Conservation (phyloP, 2,888 invertebrate genomes). For the Opisthograptis luteolata region DNA sequence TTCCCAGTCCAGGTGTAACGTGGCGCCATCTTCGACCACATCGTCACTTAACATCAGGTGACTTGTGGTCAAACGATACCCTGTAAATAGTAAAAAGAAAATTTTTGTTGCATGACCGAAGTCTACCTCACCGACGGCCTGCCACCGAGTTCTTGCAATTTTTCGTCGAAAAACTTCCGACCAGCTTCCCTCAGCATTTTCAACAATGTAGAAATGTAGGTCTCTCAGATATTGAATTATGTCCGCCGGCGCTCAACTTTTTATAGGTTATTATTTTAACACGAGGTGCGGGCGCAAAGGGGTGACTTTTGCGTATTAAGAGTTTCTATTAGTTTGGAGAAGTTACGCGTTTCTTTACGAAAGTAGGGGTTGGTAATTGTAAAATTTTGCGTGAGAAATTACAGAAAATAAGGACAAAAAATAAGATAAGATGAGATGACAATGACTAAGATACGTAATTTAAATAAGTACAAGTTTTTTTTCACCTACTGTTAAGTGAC, state of each 20-base stretch:
- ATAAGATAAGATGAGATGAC: no score
- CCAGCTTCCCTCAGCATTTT: conserved; percentile 24
- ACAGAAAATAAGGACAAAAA: no score
- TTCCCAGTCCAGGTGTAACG: no score
- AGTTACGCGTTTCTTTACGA: not conserved
- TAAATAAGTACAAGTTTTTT: no score
- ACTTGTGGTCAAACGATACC: no score
- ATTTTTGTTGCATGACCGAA: no score
- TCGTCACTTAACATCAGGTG: no score
- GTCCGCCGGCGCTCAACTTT: conserved; percentile 32
- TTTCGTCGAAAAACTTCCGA: conserved; percentile 31
- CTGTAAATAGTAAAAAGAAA: no score
- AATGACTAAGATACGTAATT: no score
- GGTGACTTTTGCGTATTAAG: conserved; percentile 1
- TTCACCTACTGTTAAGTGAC: no score
- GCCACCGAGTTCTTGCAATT: conserved; percentile 18
- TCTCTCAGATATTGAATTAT: conserved; percentile 33
- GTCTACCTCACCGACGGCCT: conserved; percentile 1
- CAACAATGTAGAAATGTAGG: conserved; percentile 35
- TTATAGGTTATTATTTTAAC: conserved; percentile 37
- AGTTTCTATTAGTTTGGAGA: not conserved
- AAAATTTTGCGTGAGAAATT: no score
- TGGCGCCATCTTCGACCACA: no score
- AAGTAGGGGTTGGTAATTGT: not conserved
- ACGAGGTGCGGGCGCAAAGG: conserved; percentile 5